A percentile compares a stretch with the other conserved stretches of the same genome.
These are phyloP conservation scores for Saccopteryx bilineata DNA, from an alignment of 2,113 vertebrate genomes.

Conservation along the genomic window DNA sequence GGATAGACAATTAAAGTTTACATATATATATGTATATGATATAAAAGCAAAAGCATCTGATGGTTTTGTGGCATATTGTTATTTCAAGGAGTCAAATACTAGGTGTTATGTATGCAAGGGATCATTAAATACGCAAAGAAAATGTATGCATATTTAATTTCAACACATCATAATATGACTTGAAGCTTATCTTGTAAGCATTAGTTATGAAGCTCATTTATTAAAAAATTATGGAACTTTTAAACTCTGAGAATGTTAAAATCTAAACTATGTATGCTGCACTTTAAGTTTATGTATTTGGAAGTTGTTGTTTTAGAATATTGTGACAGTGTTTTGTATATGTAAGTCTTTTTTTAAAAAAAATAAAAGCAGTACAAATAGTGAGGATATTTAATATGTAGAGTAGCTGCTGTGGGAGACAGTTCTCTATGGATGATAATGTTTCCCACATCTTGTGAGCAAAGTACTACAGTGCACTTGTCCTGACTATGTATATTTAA, in stretches of 20 bases:
- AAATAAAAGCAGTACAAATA: not conserved
- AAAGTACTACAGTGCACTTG: not conserved
- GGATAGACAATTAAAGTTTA: not conserved
- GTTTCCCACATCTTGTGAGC: not conserved
- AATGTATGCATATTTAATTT: slow-evolving; percentile 44
- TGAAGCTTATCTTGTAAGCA: slow-evolving; percentile 2
- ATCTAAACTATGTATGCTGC: not conserved
- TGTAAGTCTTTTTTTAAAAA: slow-evolving; percentile 3
- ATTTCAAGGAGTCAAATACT: slow-evolving; percentile 20
- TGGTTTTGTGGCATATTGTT: not conserved
- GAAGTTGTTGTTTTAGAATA: slow-evolving; percentile 11
- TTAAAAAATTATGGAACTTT: slow-evolving; percentile 13
- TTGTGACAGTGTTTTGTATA: not conserved
- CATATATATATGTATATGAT: not conserved
- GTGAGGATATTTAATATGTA: not conserved
- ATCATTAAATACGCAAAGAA: slow-evolving; percentile 34
- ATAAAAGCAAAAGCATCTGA: not conserved
- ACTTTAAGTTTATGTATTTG: not conserved
- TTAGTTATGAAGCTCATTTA: not conserved
- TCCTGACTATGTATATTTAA: not conserved
- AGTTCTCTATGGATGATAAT: not conserved
- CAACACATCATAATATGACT: not conserved
- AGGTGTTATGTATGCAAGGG: not conserved
- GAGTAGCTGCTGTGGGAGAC: not conserved
- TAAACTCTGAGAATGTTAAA: not conserved